Base-by-base conservation (phyloP, 2,888 invertebrate genomes). In the Andrena bicolor region DNA sequence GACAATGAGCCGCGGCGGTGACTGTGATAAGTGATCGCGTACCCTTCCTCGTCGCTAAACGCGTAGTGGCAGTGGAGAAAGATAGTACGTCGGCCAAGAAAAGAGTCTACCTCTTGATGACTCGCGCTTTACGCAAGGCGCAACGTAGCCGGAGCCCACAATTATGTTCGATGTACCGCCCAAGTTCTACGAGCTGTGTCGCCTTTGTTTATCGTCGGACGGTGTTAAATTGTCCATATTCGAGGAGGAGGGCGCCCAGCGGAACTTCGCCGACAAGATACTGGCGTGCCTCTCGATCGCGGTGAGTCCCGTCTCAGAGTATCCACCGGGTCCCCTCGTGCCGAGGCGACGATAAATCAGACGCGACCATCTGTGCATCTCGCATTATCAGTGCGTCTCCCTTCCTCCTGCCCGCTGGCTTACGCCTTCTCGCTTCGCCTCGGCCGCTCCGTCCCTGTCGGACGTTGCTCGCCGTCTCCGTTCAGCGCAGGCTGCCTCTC, bases 171-270 rank as follows among this genome's bases (percentile, higher is more conserved):
- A 96, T 96, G 97, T 97, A 96, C 97, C 97, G 96, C 96, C 96
- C 96, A 97, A 97, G 96, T 97, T 97, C 96, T 97, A 97, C 96
- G 97, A 97, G 96, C 96, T 98, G 96, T 97, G 97, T 97, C 97
- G 97, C 95, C 97, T 98, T 96, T 98, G 97, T 96, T 97, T 98
- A 96, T 97, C 97, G 95, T 93, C 94, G 90, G 94, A 96, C 95
- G 97, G 97, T 96, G 96, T 95, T 95, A 96, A 96, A 95, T 95
- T 96, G 95, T 96, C 96, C 95, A 96, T 96, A 95, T 97, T 96
- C 95, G 96, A 96, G 94, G 96, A 96, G 95, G 96, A 96, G 95
- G 96, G 96, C 95, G 95, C 95, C 94, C 96, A 96, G 94, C 95
- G 96, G 92, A 95, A 95, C 92, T 95, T 96, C 93, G 95, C 95